These are phyloP conservation scores for Sipha maydis DNA, from an alignment of 2,888 invertebrate species.

Conservation along the genomic window DNA sequence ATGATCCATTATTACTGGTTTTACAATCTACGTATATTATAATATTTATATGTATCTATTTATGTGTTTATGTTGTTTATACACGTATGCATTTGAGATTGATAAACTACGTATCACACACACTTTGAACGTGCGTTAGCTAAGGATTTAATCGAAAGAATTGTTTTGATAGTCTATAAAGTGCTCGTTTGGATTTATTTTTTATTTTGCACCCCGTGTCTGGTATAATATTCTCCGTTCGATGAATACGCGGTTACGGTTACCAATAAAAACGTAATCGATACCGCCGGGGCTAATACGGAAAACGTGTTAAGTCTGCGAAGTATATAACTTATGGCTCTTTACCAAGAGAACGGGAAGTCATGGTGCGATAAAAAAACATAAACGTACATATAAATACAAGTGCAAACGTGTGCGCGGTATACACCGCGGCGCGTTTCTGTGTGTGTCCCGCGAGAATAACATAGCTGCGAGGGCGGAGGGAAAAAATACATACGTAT, in stretches of 20 bases:
- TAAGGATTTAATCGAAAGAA: slow-evolving; percentile 39
- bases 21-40: too few relatives aligned
- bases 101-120: slow-evolving; percentile 8
- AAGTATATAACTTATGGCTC: slow-evolving; percentile 55
- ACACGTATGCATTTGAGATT: not conserved
- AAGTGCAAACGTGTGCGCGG: not conserved
- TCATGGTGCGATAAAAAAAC: slow-evolving; percentile 61
- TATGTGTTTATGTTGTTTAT: not conserved
- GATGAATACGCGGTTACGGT: slow-evolving; percentile 24
- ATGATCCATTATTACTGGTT: not conserved
- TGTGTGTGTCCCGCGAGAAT: slow-evolving; percentile 16
- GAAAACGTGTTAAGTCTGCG: slow-evolving; percentile 60
- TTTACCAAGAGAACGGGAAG: slow-evolving; percentile 59
- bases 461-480: not conserved
- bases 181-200: slow-evolving; percentile 31
- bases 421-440: not conserved
- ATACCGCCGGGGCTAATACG: slow-evolving; percentile 51
- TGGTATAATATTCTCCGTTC: not conserved
- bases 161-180: slow-evolving; percentile 52
- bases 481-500: not conserved
- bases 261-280: slow-evolving; percentile 58
- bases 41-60: not conserved
- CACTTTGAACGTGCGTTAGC: not conserved
- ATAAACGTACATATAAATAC: slow-evolving; percentile 17
- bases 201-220: not conserved